Evolutionary conservation across 1,140 invertebrate genomes (phyloP).

Genomic region (Orchesella cincta): DNA sequence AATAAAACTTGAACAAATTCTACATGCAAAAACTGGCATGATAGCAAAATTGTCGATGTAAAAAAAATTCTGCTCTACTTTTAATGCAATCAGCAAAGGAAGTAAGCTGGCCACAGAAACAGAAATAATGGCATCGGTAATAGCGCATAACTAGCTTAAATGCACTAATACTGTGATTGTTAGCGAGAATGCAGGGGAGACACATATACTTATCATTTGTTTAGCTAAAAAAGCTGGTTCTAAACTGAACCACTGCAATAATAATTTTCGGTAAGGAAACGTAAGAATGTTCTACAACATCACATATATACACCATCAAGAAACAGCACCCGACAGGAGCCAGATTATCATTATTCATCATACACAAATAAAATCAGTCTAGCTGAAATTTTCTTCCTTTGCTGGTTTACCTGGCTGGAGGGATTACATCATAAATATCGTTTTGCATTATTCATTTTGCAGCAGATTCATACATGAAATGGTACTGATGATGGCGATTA

Average conservation of each 20-base stretch:
- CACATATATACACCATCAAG: neutral
- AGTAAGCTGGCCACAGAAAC: neutral
- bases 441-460: neutral
- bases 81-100: constrained; percentile 16
- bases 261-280: too few species aligned
- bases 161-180: neutral
- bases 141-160: neutral
- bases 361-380: neutral
- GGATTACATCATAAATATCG: neutral
- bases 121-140: neutral
- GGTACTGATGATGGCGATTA: neutral
- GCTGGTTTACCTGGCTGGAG: neutral
- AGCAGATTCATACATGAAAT: too few species aligned
- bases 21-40: too few species aligned
- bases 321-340: neutral
- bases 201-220: too few species aligned
- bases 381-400: neutral
- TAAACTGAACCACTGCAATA: neutral
- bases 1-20: too few species aligned
- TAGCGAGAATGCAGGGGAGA: too few species aligned
- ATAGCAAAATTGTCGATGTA: neutral
- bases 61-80: constrained; percentile 2
- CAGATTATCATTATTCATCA: neutral
- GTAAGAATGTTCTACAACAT: neutral
- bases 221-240: too few species aligned